These are phyloP conservation scores for Osmerus eperlanus DNA, from an alignment of 2,113 vertebrate species.

Conservation along the genomic window DNA sequence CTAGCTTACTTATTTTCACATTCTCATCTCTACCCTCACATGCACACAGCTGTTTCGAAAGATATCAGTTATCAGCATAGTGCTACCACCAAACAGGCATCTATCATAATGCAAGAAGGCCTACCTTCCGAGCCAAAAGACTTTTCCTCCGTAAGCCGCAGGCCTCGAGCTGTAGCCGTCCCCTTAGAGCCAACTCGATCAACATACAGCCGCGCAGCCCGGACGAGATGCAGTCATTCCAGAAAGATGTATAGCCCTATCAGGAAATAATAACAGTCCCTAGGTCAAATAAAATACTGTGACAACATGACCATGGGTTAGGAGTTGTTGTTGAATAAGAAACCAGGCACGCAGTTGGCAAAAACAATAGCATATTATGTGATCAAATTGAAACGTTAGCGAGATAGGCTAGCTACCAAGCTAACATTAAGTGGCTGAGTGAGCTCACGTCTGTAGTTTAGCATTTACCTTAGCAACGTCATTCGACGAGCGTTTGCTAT, in stretches of 20 bases:
- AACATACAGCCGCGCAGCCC: slow-evolving; percentile 97
- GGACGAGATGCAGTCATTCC: slow-evolving; percentile 99
- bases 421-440: background rate
- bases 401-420: background rate
- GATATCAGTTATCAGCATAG: too few relatives aligned
- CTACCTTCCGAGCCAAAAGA: slow-evolving; percentile 75
- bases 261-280: background rate
- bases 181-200: slow-evolving; percentile 90
- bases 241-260: slow-evolving; percentile 98
- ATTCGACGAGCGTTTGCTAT: too few relatives aligned
- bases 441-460: too few relatives aligned
- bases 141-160: slow-evolving; percentile 97
- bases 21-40: too few relatives aligned
- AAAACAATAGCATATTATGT: background rate
- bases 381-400: background rate
- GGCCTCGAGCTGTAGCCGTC: slow-evolving; percentile 88
- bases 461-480: too few relatives aligned
- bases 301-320: background rate
- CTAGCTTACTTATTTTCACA: background rate
- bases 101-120: too few relatives aligned
- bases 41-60: too few relatives aligned
- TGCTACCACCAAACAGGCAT: too few relatives aligned
- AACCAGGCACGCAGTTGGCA: too few relatives aligned
- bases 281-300: too few relatives aligned
- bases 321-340: background rate